phyloP scores from a whole-genome alignment of 2,888 invertebrate genomes.

The Diaperis boleti region DNA sequence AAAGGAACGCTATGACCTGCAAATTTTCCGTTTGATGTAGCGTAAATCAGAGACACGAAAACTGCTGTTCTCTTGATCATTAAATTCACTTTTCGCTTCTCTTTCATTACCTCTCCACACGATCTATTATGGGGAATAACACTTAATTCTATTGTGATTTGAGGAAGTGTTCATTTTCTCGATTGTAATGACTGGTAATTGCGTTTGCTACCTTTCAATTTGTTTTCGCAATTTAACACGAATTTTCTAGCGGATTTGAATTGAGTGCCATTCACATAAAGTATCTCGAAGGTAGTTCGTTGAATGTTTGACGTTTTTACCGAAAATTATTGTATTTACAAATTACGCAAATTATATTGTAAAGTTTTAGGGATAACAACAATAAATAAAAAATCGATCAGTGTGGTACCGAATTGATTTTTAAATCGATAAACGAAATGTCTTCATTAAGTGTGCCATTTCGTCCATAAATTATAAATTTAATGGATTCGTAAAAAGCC shows the following conservation, averaged over 20 bases:
- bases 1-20: not conserved
- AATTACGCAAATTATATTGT: too few relatives aligned
- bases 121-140: not conserved
- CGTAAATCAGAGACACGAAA: constrained; percentile 5
- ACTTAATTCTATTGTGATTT: constrained; percentile 12
- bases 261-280: too few relatives aligned
- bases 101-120: constrained; percentile 11
- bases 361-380: too few relatives aligned
- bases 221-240: not conserved
- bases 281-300: too few relatives aligned
- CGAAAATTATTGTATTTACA: too few relatives aligned
- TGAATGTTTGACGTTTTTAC: too few relatives aligned
- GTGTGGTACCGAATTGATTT: too few relatives aligned
- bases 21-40: not conserved
- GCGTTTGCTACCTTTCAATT: constrained; percentile 1
- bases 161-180: constrained; percentile 3
- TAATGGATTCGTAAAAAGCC: constrained; percentile 11
- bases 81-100: constrained; percentile 16
- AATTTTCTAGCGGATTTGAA: not conserved
- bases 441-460: not conserved
- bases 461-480: constrained; percentile 1
- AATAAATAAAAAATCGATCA: too few relatives aligned
- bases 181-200: not conserved
- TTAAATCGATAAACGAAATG: too few relatives aligned
- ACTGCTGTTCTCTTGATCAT: constrained; percentile 6